These are phyloP conservation scores for Coreoperca whiteheadi DNA, from an alignment of 2,113 vertebrate species.

Conservation along the genomic window DNA sequence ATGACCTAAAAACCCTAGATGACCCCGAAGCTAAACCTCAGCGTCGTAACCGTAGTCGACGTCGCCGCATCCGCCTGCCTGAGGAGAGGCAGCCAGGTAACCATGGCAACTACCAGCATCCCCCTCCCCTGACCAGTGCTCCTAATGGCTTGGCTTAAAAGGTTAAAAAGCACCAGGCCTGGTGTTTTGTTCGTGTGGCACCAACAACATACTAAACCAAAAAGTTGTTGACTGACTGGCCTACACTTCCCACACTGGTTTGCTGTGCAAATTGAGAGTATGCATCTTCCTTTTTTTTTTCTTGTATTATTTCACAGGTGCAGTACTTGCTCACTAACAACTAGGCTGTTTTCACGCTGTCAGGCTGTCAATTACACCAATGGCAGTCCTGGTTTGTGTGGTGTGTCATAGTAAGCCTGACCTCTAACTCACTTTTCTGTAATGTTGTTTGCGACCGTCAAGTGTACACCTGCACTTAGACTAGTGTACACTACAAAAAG, in stretches of 20 bases:
- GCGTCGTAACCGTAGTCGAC: constrained; percentile 98
- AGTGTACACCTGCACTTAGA: neutral
- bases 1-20: constrained; percentile 84
- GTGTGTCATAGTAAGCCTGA: constrained; percentile 2
- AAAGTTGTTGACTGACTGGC: neutral
- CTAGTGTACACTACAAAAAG: neutral
- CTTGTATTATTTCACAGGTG: neutral
- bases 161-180: constrained; percentile 8
- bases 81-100: constrained; percentile 99
- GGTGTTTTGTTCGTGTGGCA: constrained; percentile 34
- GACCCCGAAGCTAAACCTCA: constrained; percentile 95
- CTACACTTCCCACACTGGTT: neutral
- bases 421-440: neutral
- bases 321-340: constrained; percentile 15
- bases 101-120: constrained; percentile 45
- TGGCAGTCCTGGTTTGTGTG: constrained; percentile 1
- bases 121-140: constrained; percentile 47
- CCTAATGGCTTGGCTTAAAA: constrained; percentile 38
- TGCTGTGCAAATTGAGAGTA: neutral
- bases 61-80: constrained; percentile 93
- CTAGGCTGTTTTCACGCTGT: neutral
- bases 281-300: neutral
- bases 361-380: neutral
- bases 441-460: neutral
- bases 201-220: constrained; percentile 31